Evolutionary conservation across 2,113 vertebrate genomes (phyloP), one percentile per base, ranked within the genome.

Genomic region (Lophius piscatorius): DNA sequence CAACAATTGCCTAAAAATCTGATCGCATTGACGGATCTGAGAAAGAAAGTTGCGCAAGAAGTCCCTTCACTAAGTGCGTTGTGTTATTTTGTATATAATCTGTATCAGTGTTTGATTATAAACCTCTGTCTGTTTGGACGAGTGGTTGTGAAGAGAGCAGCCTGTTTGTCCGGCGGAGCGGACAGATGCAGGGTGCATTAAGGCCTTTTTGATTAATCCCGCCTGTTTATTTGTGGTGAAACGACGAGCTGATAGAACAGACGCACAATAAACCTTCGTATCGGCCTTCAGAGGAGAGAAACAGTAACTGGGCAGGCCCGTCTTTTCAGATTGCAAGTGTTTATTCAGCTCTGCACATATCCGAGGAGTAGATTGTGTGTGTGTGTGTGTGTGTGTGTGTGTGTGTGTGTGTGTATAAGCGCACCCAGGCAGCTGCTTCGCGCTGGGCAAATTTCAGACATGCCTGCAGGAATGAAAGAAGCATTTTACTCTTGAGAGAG

Each of bases 331-430:
- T 29, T 40, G 78, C 45, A 83, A 88, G 83, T 87, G 84, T 91
- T 89, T 82, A 82, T 80, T 83, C 83, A 82, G 69, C 72, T 83
- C 78, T 13, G 76, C 50, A 69, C 79, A 78, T 74, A 81, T 71
- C 66, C 54, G 55, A 85, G 36, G 79, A 70, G 63, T 69, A 71
- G 47, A 68, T 80, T 16, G 2, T 41, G 39, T 41, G 39, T 36
- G 34, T 36, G 34, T 36, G 34, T 36, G 9, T 63, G 63, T 38
- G 42, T 74, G 56, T 10, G 58, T 13, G 56, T 59, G 55, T 63
- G 64, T 9, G 46, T 47, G 58, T 44, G 74, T 73, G 68, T 73
- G 70, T 76, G 70, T 65, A 28, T 64, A 73, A 68, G 69, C 67
- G 67, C 77, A 64, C 69, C 63, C 69, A 14, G 13, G 10, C 12